phyloP scores from a whole-genome alignment of 2,888 invertebrate species.

The Morpho deidamia region DNA sequence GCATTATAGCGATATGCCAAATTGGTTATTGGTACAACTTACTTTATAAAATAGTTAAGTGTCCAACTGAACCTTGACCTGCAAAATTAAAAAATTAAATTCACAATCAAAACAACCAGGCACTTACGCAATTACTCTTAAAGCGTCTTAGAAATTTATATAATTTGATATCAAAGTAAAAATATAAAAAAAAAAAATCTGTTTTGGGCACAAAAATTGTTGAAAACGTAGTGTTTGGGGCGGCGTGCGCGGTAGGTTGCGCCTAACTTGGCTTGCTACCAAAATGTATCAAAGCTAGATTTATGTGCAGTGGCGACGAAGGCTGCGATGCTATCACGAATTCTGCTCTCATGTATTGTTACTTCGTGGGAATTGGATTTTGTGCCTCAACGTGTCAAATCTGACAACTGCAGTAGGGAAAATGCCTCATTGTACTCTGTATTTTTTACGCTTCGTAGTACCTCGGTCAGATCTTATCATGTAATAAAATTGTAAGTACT shows the following conservation, averaged over 20 bases:
- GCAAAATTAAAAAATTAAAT: no score
- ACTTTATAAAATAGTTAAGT: no score
- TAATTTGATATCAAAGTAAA: no score
- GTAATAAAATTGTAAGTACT: background rate
- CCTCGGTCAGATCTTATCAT: background rate
- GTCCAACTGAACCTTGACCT: no score
- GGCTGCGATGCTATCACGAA: slow-evolving; percentile 63
- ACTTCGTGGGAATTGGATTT: slow-evolving; percentile 52
- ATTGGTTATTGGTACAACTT: no score
- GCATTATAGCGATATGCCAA: no score
- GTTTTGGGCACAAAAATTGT: slow-evolving; percentile 4
- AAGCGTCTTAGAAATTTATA: no score
- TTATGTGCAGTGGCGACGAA: slow-evolving; percentile 69
- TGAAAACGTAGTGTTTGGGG: slow-evolving; percentile 22
- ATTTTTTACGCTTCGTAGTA: slow-evolving; percentile 5
- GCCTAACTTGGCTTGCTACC: slow-evolving; percentile 66
- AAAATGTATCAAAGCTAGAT: slow-evolving; percentile 75
- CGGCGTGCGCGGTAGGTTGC: slow-evolving; percentile 14
- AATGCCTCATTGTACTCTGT: slow-evolving; percentile 7
- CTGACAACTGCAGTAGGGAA: slow-evolving; percentile 29
- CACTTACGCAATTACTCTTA: no score
- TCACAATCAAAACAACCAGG: no score
- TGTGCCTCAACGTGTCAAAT: slow-evolving; percentile 39
- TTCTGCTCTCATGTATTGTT: slow-evolving; percentile 39
- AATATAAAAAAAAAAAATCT: no score